These are phyloP conservation scores for Lepetodrilus schrolli DNA, from an alignment of 2,888 invertebrate genomes.

Conservation along the genomic window DNA sequence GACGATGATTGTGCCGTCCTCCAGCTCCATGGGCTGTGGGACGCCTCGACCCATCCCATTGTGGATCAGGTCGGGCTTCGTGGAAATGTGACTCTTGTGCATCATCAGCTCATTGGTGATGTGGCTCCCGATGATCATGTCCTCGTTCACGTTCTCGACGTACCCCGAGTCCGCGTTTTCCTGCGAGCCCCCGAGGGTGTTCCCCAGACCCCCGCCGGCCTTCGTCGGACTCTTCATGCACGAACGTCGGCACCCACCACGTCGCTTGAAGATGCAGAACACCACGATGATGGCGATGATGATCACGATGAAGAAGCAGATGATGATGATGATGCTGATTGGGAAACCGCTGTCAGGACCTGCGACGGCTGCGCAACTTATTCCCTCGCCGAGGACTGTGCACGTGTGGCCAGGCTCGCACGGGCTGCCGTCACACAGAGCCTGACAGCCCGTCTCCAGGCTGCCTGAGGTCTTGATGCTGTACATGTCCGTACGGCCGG, in stretches of 20 bases:
- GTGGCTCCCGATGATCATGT: constrained; percentile 79
- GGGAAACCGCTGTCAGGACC: constrained; percentile 86
- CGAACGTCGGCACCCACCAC: constrained; percentile 77
- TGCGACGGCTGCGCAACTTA: constrained; percentile 77
- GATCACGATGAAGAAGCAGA: constrained; percentile 90
- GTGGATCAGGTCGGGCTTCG: constrained; percentile 93
- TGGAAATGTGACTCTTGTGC: constrained; percentile 86
- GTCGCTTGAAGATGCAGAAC: constrained; percentile 90
- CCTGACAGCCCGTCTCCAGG: constrained; percentile 53
- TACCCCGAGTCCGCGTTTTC: constrained; percentile 65
- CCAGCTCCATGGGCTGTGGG: constrained; percentile 57
- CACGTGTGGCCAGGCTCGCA: constrained; percentile 53
- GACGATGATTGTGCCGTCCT: constrained; percentile 69
- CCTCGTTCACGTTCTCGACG: constrained; percentile 63
- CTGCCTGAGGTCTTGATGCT: constrained; percentile 56
- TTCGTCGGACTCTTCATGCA: constrained; percentile 18
- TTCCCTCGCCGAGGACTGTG: constrained; percentile 50
- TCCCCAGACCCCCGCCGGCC: constrained; percentile 1
- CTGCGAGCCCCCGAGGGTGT: constrained; percentile 15
- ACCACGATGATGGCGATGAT: constrained; percentile 66
- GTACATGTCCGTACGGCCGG: constrained; percentile 82
- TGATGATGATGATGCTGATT: constrained; percentile 93
- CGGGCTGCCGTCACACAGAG: constrained; percentile 52
- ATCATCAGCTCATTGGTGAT: constrained; percentile 87
- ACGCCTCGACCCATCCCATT: constrained; percentile 78